Percentiles rank a stretch among this genome's conserved stretches.
Evolutionary conservation across 2,888 invertebrate species (phyloP).

Genomic region (Chloroclystis v-ata): DNA sequence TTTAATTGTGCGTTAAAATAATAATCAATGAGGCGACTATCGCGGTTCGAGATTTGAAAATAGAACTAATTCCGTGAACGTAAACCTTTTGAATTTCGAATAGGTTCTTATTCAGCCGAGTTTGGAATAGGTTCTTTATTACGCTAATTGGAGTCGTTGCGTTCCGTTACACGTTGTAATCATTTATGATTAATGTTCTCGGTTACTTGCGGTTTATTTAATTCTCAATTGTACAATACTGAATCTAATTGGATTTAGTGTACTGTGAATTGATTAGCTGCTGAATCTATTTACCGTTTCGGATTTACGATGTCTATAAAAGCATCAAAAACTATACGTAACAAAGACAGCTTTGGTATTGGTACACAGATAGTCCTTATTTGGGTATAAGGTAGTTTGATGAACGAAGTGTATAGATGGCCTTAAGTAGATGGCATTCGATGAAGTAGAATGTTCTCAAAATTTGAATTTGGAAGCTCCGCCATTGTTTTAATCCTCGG

Average conservation of each 20-base stretch:
- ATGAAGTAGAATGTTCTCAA: background rate
- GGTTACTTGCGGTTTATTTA: conserved; percentile 48
- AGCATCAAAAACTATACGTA: background rate
- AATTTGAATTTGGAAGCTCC: conserved; percentile 13
- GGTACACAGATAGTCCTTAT: too few relatives aligned
- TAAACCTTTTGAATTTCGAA: conserved; percentile 30
- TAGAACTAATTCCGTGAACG: conserved; percentile 53
- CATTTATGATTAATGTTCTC: conserved; percentile 62
- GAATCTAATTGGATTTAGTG: conserved; percentile 53
- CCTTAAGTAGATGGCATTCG: too few relatives aligned
- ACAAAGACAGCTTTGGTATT: background rate
- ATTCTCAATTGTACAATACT: conserved; percentile 49
- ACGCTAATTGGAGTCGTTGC: conserved; percentile 46
- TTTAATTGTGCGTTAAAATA: conserved; percentile 78
- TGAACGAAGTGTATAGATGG: too few relatives aligned
- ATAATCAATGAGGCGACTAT: conserved; percentile 76
- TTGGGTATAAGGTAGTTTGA: too few relatives aligned
- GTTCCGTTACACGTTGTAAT: conserved; percentile 47
- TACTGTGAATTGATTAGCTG: conserved; percentile 36
- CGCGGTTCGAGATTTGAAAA: conserved; percentile 49
- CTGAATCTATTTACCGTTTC: conserved; percentile 15
- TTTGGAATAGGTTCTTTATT: conserved; percentile 28
- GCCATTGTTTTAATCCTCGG: conserved; percentile 31
- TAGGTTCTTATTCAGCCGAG: conserved; percentile 22
- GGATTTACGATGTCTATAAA: conserved; percentile 7